Base-by-base conservation (phyloP, 2,888 invertebrate species). In the Tubulanus polymorphus region DNA sequence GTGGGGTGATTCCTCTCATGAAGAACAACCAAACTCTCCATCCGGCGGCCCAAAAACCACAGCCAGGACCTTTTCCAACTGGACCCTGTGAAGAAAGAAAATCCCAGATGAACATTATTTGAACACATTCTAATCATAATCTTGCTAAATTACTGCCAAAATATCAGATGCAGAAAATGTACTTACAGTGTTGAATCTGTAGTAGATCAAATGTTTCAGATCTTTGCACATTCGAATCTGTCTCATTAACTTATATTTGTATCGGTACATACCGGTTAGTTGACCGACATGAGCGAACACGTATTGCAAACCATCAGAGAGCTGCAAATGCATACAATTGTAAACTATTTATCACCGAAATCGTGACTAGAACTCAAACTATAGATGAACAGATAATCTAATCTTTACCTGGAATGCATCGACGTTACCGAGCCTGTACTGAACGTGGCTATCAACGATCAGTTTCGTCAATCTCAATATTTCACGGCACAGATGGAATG, bases 21-120 rank as follows among this genome's bases (percentile, higher is more conserved):
- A 99, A 99, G 85, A 99, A 99, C 51, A 99, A 82, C 99, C 99
- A 99, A 18, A 99, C 97, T 54, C 99, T 85, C 99, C 99, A 99
- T 0, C 97, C 96, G 0, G 97, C 94, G 0, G 96, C 93, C 97
- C 97, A 97, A 80, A 96, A 87, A 23, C 97, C 97, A 81, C 95
- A 96, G 0, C 97, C 97, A 0, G 97, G 97, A 2, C 97, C 97
- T 81, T 97, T 97, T 1, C 96, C 95, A 18, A 97, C 96, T 1
- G 95, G 94, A 50, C 96, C 96, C 91, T 90, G 71, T 32, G 66
- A 56, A 8, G 54, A 64, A 25, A 30, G 45, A 12, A n/a, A n/a
- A n/a, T n/a, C n/a, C n/a, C n/a, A n/a, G n/a, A n/a, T n/a, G n/a
- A n/a, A n/a, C n/a, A n/a, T n/a, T n/a, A n/a, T n/a, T n/a, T n/a